These are phyloP conservation scores for Idaea aversata DNA, from an alignment of 2,888 invertebrate genomes.

Conservation along the genomic window DNA sequence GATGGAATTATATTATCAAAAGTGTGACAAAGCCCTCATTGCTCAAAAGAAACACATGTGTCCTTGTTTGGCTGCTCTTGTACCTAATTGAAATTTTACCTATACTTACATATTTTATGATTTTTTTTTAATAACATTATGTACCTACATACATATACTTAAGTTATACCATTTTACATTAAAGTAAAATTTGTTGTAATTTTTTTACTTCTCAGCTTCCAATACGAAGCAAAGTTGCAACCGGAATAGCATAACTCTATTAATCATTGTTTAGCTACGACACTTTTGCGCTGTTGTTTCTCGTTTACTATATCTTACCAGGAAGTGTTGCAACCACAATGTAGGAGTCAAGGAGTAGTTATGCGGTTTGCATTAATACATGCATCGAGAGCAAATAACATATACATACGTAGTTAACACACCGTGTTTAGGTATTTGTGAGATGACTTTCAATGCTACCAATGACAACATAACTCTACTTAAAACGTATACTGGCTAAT, in stretches of 20 bases:
- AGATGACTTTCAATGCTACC: slow-evolving; percentile 38
- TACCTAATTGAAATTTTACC: background rate
- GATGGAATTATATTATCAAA: slow-evolving; percentile 41
- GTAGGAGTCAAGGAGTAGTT: slow-evolving; percentile 53
- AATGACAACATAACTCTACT: slow-evolving; percentile 12
- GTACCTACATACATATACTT: too few relatives aligned
- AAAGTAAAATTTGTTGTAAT: too few relatives aligned
- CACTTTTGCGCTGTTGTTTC: slow-evolving; percentile 34
- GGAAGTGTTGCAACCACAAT: slow-evolving; percentile 66
- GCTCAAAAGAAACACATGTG: slow-evolving; percentile 58
- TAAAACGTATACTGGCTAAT: slow-evolving; percentile 1
- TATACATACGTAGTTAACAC: slow-evolving; percentile 19
- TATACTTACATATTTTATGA: too few relatives aligned
- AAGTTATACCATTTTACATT: too few relatives aligned
- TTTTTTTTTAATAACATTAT: too few relatives aligned
- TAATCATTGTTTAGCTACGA: slow-evolving; percentile 16
- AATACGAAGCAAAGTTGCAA: too few relatives aligned
- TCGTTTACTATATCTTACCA: slow-evolving; percentile 43
- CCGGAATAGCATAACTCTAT: background rate
- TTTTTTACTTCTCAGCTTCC: background rate
- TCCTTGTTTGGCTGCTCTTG: slow-evolving; percentile 48
- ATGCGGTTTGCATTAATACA: slow-evolving; percentile 61
- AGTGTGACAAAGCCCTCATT: slow-evolving; percentile 41
- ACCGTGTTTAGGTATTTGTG: slow-evolving; percentile 40
- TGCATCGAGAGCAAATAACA: slow-evolving; percentile 52